Evolutionary conservation across 2,113 vertebrate genomes (phyloP).

Genomic region (Galbula dea): DNA sequence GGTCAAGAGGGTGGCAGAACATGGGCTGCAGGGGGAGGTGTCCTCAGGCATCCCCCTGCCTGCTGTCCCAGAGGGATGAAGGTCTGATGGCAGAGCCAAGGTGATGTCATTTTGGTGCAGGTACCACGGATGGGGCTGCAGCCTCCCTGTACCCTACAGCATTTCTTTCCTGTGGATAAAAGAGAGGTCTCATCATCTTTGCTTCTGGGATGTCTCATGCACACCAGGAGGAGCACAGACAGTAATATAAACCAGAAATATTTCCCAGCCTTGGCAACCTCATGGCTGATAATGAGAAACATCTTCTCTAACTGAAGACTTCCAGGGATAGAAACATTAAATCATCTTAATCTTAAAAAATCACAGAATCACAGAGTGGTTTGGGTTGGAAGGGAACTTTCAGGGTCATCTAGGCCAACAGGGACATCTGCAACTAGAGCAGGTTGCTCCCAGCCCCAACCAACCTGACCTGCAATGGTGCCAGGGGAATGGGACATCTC

Average conservation of each 20-base stretch:
- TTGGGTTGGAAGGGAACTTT: no score
- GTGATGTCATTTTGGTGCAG: background rate
- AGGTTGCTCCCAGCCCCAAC: no score
- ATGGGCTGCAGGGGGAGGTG: accelerated
- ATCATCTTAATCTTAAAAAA: background rate
- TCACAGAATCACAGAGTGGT: no score
- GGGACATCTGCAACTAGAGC: no score
- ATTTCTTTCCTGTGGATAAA: background rate
- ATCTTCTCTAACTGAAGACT: background rate
- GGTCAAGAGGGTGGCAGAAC: background rate
- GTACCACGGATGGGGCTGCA: accelerated
- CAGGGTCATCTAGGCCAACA: no score
- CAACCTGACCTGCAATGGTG: no score
- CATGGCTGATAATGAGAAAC: background rate
- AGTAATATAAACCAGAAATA: background rate
- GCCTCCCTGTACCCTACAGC: no score
- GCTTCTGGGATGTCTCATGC: background rate
- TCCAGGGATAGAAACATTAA: background rate
- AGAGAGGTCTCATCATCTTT: background rate
- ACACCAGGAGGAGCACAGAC: background rate
- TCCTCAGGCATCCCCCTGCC: background rate
- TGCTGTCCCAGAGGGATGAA: background rate
- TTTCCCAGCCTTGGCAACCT: background rate
- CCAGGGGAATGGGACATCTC: no score
- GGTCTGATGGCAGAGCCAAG: background rate